phyloP scores from a whole-genome alignment of 2,888 invertebrate species.

The Leptogaster cylindrica region DNA sequence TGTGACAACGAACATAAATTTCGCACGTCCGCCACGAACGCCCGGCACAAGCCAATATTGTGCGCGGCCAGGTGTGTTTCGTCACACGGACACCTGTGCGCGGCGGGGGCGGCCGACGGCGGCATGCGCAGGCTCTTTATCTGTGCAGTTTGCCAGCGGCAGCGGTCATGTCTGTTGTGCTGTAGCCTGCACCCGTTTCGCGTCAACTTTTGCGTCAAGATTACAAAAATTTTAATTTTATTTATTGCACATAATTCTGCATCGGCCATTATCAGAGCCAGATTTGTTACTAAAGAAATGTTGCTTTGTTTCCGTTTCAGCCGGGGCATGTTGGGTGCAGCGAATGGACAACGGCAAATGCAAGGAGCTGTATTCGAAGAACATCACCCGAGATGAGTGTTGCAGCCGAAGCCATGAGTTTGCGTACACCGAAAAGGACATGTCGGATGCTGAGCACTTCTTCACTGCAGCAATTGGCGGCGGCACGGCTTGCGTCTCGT shows the following conservation, averaged over 20 bases:
- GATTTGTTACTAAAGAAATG: slow-evolving; percentile 3
- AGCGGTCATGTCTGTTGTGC: slow-evolving; percentile 10
- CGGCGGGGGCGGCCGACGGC: slow-evolving; percentile 16
- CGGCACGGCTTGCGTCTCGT: slow-evolving; percentile 59
- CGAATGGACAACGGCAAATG: slow-evolving; percentile 83
- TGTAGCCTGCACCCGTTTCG: neutral
- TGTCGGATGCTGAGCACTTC: slow-evolving; percentile 60
- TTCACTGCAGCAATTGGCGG: slow-evolving; percentile 60
- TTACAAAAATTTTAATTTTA: slow-evolving; percentile 18
- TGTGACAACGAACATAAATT: slow-evolving; percentile 41
- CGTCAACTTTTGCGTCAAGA: neutral
- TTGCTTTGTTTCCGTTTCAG: slow-evolving; percentile 56
- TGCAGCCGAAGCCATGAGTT: slow-evolving; percentile 65
- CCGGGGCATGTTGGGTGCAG: slow-evolving; percentile 87
- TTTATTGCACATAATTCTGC: slow-evolving; percentile 15
- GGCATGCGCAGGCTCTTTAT: too few relatives aligned
- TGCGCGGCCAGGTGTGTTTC: slow-evolving; percentile 20
- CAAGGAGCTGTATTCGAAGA: slow-evolving; percentile 78
- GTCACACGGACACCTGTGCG: neutral
- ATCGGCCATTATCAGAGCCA: slow-evolving; percentile 19
- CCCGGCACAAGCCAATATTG: slow-evolving; percentile 16
- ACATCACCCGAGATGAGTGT: slow-evolving; percentile 79
- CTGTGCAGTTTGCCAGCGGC: slow-evolving; percentile 2
- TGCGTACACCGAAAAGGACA: slow-evolving; percentile 60
- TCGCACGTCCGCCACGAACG: neutral